Percentiles rank a stretch among this genome's conserved stretches.
Conservation (phyloP, 2,113 vertebrate genomes). For the Urocynchramus pylzowi region DNA sequence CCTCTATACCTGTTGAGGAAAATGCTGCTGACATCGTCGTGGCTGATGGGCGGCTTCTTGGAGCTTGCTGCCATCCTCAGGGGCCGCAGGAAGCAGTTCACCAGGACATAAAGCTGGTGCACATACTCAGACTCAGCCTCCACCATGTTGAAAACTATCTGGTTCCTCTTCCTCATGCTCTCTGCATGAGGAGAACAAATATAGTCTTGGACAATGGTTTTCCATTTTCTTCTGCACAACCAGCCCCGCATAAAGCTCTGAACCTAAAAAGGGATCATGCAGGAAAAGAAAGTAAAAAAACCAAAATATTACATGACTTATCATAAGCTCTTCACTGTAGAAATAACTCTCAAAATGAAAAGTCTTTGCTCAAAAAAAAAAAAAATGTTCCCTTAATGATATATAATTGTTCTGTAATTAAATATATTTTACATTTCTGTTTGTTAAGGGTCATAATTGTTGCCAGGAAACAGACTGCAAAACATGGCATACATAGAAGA, state of each 20-base stretch:
- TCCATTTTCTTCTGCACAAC: slow-evolving; percentile 97
- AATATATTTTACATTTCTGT: background rate
- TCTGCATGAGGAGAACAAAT: slow-evolving; percentile 98
- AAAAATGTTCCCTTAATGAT: background rate
- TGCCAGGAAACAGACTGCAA: background rate
- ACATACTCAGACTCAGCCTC: slow-evolving; percentile 96
- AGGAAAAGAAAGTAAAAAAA: background rate
- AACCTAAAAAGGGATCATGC: slow-evolving; percentile 73
- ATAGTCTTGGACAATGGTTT: slow-evolving; percentile 98
- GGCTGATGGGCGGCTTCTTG: slow-evolving; percentile 94
- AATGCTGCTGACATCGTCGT: slow-evolving; percentile 95
- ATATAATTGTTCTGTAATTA: background rate
- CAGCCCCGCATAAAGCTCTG: slow-evolving; percentile 99
- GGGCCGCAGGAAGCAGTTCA: slow-evolving; percentile 94
- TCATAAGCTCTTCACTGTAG: background rate
- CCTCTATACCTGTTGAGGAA: slow-evolving; percentile 92
- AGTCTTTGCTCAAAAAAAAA: background rate
- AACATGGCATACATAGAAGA: background rate
- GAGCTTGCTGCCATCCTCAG: slow-evolving; percentile 97
- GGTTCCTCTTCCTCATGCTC: slow-evolving; percentile 98
- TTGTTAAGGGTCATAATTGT: background rate
- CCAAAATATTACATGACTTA: background rate
- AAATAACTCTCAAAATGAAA: background rate
- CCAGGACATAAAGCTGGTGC: slow-evolving; percentile 92
- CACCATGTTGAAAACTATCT: slow-evolving; percentile 99